Evolutionary conservation across 2,113 vertebrate genomes (phyloP).

Genomic region (Phylloscopus trochilus): DNA sequence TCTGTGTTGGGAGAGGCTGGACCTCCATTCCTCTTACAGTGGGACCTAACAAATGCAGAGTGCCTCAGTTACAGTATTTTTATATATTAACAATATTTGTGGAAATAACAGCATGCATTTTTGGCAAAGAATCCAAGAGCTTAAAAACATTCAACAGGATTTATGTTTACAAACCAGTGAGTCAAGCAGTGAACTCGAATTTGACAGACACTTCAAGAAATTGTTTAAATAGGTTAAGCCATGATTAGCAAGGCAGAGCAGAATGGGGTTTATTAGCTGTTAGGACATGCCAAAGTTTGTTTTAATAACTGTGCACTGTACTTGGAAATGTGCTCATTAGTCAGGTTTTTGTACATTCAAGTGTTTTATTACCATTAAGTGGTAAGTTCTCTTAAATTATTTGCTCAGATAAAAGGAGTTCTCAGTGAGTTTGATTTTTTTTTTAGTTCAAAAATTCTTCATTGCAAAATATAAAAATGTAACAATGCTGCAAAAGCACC

Average conservation of each 20-base stretch:
- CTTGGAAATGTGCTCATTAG: neutral
- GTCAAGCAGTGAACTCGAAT: neutral
- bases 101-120: neutral
- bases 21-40: neutral
- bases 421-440: neutral
- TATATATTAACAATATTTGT: neutral
- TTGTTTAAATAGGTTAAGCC: slow-evolving; percentile 23
- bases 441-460: neutral
- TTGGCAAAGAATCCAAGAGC: neutral
- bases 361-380: neutral
- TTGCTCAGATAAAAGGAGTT: neutral
- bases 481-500: neutral
- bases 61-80: neutral
- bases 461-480: neutral
- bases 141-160: neutral
- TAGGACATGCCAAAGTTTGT: slow-evolving; percentile 16
- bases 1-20: neutral
- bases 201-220: slow-evolving; percentile 36
- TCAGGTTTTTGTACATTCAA: neutral
- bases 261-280: neutral
- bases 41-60: neutral
- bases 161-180: neutral
- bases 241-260: slow-evolving; percentile 14
- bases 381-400: neutral
- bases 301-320: neutral